Evolutionary conservation across 53 echinoderm and acorn worm species (phyloP).

Genomic region (Arbacia lixula): DNA sequence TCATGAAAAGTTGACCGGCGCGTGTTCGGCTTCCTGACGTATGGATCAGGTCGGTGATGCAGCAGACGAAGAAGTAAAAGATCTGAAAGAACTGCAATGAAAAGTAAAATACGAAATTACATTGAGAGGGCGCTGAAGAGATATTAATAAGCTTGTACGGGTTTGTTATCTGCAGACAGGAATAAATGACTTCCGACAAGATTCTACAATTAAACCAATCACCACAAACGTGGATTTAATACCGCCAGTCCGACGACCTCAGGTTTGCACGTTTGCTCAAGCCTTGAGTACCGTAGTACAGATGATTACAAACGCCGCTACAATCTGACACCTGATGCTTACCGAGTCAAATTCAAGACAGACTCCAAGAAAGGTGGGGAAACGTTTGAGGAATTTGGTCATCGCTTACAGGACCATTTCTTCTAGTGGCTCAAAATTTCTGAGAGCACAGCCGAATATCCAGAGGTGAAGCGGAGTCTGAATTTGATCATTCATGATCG

Average conservation of each 20-base stretch:
- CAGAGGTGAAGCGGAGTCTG: too few species aligned
- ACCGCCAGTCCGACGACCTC: too few species aligned
- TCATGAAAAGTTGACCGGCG: slow-evolving; percentile 61
- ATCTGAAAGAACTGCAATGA: slow-evolving; percentile 82
- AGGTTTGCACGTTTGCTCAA: slow-evolving; percentile 7
- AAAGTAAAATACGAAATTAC: neutral
- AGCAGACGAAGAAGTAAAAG: slow-evolving; percentile 83
- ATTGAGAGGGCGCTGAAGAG: neutral
- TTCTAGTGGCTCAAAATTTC: too few species aligned
- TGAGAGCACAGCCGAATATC: too few species aligned
- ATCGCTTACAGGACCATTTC: too few species aligned
- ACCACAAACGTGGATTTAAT: too few species aligned
- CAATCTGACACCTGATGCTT: slow-evolving; percentile 60
- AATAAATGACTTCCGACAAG: too few species aligned
- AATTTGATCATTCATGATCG: too few species aligned
- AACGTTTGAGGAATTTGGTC: too few species aligned
- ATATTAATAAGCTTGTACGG: neutral
- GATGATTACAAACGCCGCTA: slow-evolving; percentile 44
- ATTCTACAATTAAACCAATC: too few species aligned
- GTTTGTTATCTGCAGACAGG: neutral
- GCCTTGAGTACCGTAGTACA: slow-evolving; percentile 30
- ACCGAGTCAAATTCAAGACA: slow-evolving; percentile 57
- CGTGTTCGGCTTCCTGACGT: slow-evolving; percentile 73
- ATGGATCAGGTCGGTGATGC: slow-evolving; percentile 84
- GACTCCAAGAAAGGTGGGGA: too few species aligned